Evolutionary conservation across 2,797 vertebrate genomes (phyloP).

Genomic region (Allenopithecus nigroviridis): DNA sequence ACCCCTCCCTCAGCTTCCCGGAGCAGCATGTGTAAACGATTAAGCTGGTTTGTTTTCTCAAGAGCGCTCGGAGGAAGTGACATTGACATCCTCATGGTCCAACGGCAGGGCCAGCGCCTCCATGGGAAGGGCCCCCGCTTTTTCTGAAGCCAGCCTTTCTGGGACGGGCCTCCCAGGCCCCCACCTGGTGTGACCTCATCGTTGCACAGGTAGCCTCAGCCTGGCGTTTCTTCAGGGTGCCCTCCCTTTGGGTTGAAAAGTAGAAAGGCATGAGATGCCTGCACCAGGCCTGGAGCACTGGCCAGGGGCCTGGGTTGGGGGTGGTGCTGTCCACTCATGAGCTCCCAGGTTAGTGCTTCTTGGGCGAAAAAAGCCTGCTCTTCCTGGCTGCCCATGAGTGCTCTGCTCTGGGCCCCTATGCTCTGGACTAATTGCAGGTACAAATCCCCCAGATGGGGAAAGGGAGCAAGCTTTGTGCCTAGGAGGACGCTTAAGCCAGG

Average conservation of each 20-base stretch:
- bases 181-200: neutral
- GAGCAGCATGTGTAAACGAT: constrained; percentile 82
- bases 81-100: constrained; percentile 79
- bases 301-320: neutral
- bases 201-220: neutral
- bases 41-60: constrained; percentile 83
- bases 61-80: constrained; percentile 79
- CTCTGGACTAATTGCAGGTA: neutral
- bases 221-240: neutral
- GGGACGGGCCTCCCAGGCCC: neutral
- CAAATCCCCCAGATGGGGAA: neutral
- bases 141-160: neutral
- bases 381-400: neutral
- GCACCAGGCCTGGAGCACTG: too few species aligned
- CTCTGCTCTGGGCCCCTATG: neutral
- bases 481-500: neutral
- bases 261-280: accelerated
- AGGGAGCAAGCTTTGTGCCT: too few species aligned
- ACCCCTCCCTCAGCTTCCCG: constrained; percentile 73
- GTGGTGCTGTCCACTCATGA: accelerated
- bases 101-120: constrained; percentile 50
- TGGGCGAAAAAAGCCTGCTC: neutral
- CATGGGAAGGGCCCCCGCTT: constrained; percentile 67
- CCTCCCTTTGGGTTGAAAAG: neutral
- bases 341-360: neutral